Percentiles rank a stretch among this genome's conserved stretches.
Evolutionary conservation across 2,888 invertebrate genomes (phyloP).

Genomic region (Globia sparganii): DNA sequence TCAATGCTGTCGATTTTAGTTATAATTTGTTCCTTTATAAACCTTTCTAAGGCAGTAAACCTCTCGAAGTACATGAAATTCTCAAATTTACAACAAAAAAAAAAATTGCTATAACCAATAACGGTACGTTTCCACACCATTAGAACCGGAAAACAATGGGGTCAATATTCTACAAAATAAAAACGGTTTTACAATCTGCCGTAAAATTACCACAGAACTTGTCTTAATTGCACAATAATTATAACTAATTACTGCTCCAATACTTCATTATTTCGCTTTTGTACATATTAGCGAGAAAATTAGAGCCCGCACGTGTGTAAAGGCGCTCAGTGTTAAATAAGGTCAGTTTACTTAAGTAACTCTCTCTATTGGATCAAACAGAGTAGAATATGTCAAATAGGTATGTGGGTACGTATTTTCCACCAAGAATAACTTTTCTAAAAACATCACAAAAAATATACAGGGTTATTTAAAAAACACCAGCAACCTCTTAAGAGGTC

Average conservation of each 20-base stretch:
- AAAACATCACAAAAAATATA: neutral
- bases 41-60: too few species aligned
- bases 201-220: constrained; percentile 26
- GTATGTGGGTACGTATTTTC: neutral
- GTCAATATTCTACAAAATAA: constrained; percentile 20
- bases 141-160: neutral
- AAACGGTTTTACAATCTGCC: constrained; percentile 17
- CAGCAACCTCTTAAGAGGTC: too few species aligned
- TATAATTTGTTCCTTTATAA: neutral
- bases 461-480: too few species aligned
- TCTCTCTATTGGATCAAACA: constrained; percentile 10
- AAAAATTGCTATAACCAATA: neutral
- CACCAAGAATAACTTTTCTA: neutral
- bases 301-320: constrained; percentile 27
- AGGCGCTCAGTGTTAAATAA: constrained; percentile 15
- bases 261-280: constrained; percentile 54
- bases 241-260: constrained; percentile 46
- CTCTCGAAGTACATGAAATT: neutral
- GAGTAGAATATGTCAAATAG: neutral
- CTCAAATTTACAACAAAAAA: neutral
- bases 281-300: constrained; percentile 51
- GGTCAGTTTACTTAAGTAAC: constrained; percentile 25
- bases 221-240: constrained; percentile 51
- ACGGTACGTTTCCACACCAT: neutral
- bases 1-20: neutral